A percentile compares a stretch with the other conserved stretches of the same genome.
Evolutionary conservation across 2,888 invertebrate species (phyloP).

Genomic region (Muschampia plurimacula): DNA sequence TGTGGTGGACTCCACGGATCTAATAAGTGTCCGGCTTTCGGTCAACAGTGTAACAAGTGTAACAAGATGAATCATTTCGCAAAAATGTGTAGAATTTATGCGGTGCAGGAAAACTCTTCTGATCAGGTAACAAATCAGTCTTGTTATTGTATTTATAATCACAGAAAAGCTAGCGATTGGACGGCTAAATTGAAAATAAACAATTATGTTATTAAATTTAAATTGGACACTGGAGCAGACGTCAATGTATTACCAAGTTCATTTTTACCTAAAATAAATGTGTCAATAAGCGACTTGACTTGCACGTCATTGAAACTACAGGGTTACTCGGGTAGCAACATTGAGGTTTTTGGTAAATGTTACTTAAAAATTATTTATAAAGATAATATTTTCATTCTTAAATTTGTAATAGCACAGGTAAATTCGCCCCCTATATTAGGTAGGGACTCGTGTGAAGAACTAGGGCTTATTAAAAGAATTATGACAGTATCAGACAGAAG

Average conservation of each 20-base stretch:
- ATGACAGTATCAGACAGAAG: background rate
- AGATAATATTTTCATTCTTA: background rate
- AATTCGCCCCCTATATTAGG: background rate
- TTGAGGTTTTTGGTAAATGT: constrained; percentile 1
- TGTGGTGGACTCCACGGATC: background rate
- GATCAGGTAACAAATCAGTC: constrained; percentile 19
- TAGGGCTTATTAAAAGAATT: background rate
- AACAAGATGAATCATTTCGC: constrained; percentile 10
- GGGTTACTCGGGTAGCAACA: constrained; percentile 6
- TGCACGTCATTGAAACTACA: background rate
- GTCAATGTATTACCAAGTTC: background rate
- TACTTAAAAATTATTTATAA: background rate
- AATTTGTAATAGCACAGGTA: background rate
- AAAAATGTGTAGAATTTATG: constrained; percentile 13
- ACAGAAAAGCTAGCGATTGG: background rate
- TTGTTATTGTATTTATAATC: background rate
- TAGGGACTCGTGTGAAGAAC: background rate
- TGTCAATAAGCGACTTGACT: background rate
- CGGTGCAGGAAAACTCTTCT: background rate
- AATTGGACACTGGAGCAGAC: constrained; percentile 12
- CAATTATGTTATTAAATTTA: background rate
- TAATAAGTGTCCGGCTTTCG: constrained; percentile 15
- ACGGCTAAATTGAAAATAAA: background rate
- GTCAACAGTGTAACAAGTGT: constrained; percentile 15
- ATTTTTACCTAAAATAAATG: background rate